Evolutionary conservation across 2,797 vertebrate species (phyloP).

Genomic region (Champsocephalus esox): DNA sequence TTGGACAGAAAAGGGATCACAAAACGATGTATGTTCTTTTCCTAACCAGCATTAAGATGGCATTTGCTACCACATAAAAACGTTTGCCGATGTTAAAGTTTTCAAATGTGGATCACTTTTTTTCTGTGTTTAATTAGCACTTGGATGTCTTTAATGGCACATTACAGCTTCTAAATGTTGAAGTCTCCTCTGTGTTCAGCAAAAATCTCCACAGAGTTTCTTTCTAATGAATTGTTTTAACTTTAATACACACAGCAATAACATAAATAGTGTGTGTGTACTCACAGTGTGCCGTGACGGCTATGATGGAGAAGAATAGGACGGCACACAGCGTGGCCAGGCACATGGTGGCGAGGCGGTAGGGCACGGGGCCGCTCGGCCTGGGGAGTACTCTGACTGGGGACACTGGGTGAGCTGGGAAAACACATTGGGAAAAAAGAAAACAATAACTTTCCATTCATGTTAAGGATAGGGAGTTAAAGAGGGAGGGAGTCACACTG

Average conservation of each 20-base stretch:
- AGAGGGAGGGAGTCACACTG: too few species aligned
- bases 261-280: neutral
- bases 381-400: neutral
- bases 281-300: constrained; percentile 63
- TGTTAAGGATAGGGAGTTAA: too few species aligned
- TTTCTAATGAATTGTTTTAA: neutral
- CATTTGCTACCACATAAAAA: too few species aligned
- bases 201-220: neutral
- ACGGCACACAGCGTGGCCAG: constrained; percentile 59
- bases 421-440: neutral
- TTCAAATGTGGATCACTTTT: too few species aligned
- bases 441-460: too few species aligned
- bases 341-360: constrained; percentile 57
- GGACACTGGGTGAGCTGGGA: constrained; percentile 24
- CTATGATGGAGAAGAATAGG: constrained; percentile 72
- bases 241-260: neutral
- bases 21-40: too few species aligned
- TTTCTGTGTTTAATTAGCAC: too few species aligned
- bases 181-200: neutral
- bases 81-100: too few species aligned
- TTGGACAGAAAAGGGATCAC: too few species aligned
- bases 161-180: too few species aligned
- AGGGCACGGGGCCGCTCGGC: constrained; percentile 19
- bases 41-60: too few species aligned
- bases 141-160: too few species aligned